Conservation (phyloP, 2,113 vertebrate genomes). For the Lophius piscatorius region DNA sequence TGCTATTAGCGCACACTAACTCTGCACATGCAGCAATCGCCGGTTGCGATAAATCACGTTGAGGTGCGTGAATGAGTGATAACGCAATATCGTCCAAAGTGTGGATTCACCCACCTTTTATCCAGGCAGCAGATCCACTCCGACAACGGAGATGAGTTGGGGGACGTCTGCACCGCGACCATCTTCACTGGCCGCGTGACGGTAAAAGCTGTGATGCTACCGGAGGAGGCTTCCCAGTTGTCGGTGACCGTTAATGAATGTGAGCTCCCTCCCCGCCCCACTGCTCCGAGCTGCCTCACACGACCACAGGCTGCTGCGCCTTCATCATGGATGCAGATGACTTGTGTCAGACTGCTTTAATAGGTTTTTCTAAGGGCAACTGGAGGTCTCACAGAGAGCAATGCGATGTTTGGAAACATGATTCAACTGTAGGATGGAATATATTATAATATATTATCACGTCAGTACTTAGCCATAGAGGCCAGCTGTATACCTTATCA, state of each 20-base stretch:
- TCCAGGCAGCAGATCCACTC: conserved; percentile 97
- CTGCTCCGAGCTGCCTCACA: conserved; percentile 36
- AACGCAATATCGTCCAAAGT: conserved; percentile 7
- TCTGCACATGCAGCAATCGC: conserved; percentile 55
- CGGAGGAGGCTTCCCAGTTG: conserved; percentile 61
- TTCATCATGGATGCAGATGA: conserved; percentile 40
- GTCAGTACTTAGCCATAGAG: no score
- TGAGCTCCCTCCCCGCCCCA: conserved; percentile 61
- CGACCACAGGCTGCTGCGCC: conserved; percentile 30
- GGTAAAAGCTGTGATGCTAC: conserved; percentile 31
- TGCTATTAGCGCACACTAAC: conserved; percentile 14
- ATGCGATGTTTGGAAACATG: background rate
- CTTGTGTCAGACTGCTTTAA: conserved; percentile 20
- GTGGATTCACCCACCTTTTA: conserved; percentile 86
- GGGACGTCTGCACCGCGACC: conserved; percentile 89
- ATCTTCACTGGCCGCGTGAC: conserved; percentile 81
- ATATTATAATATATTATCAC: background rate
- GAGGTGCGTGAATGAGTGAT: conserved; percentile 52
- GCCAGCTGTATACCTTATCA: no score
- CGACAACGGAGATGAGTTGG: conserved; percentile 84
- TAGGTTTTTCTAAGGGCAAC: conserved; percentile 11
- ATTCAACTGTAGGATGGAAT: background rate
- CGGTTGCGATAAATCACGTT: conserved; percentile 61
- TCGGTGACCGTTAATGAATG: conserved; percentile 68
- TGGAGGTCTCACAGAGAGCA: conserved; percentile 9